A percentile compares a stretch with the other conserved stretches of the same genome.
Evolutionary conservation across 2,888 invertebrate genomes (phyloP).

Genomic region (Elegia similella): DNA sequence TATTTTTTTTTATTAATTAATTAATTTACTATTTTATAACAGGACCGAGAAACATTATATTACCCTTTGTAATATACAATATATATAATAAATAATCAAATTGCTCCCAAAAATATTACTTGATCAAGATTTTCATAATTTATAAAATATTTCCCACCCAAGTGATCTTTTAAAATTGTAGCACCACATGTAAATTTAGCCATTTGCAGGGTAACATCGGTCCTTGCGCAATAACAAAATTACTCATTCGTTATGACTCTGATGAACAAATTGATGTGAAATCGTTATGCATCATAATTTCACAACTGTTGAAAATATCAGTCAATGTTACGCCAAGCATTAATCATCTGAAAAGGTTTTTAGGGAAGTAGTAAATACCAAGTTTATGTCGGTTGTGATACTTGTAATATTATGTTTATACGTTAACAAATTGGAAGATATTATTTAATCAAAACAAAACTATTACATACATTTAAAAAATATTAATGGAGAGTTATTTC

Average conservation of each 20-base stretch:
- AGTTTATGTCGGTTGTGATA: background rate
- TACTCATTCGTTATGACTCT: too few relatives aligned
- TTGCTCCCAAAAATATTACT: too few relatives aligned
- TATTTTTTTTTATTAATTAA: too few relatives aligned
- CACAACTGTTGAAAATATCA: background rate
- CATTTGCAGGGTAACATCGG: background rate
- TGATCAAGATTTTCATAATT: too few relatives aligned
- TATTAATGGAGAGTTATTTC: background rate
- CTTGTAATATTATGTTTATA: background rate
- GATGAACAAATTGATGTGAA: background rate
- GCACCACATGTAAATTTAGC: background rate
- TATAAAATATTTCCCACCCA: too few relatives aligned
- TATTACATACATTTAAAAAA: background rate
- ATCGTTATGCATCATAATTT: background rate
- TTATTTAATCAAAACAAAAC: background rate
- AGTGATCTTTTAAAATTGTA: background rate
- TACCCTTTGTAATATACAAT: too few relatives aligned
- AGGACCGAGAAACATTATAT: too few relatives aligned
- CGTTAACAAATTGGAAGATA: background rate
- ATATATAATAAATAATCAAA: too few relatives aligned
- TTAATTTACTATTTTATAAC: too few relatives aligned
- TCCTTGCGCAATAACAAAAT: too few relatives aligned
- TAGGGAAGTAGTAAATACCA: conserved; percentile 13
- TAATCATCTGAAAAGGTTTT: conserved; percentile 3
- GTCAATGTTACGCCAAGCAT: background rate